These are phyloP conservation scores for Merluccius polli DNA, from an alignment of 2,797 vertebrate genomes.

Conservation along the genomic window DNA sequence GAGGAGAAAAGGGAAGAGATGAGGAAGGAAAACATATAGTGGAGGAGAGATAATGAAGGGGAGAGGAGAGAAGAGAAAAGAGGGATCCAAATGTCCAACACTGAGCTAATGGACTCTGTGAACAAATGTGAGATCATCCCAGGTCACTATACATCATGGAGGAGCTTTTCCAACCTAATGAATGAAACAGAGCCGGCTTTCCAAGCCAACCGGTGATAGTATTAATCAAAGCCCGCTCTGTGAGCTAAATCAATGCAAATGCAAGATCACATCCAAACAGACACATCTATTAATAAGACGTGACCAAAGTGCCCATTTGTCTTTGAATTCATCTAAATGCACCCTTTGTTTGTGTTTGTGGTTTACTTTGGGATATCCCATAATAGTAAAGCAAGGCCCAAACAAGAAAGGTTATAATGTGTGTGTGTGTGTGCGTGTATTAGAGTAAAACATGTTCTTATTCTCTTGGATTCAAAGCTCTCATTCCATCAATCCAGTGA, in stretches of 20 bases:
- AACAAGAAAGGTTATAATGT: neutral
- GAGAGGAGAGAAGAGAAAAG: neutral
- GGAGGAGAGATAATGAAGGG: neutral
- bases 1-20: conserved; percentile 6
- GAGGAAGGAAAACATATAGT: neutral
- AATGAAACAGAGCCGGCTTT: conserved; percentile 45
- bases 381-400: conserved; percentile 17
- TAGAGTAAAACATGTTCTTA: neutral
- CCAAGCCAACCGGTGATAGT: conserved; percentile 36
- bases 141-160: conserved; percentile 45
- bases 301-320: conserved; percentile 37
- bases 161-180: conserved; percentile 38
- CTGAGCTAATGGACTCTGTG: conserved; percentile 49
- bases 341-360: conserved; percentile 43
- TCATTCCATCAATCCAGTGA: conserved; percentile 32
- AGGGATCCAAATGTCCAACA: conserved; percentile 39
- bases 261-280: conserved; percentile 34
- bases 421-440: neutral
- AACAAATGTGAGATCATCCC: conserved; percentile 35
- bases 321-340: conserved; percentile 39
- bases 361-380: conserved; percentile 19
- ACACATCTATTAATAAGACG: conserved; percentile 41
- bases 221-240: conserved; percentile 51
- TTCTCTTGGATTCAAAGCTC: conserved; percentile 20
- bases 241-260: conserved; percentile 56